Evolutionary conservation across 2,888 invertebrate species (phyloP), one percentile per base, ranked within the genome.

Genomic region (Nysson spinosus): DNA sequence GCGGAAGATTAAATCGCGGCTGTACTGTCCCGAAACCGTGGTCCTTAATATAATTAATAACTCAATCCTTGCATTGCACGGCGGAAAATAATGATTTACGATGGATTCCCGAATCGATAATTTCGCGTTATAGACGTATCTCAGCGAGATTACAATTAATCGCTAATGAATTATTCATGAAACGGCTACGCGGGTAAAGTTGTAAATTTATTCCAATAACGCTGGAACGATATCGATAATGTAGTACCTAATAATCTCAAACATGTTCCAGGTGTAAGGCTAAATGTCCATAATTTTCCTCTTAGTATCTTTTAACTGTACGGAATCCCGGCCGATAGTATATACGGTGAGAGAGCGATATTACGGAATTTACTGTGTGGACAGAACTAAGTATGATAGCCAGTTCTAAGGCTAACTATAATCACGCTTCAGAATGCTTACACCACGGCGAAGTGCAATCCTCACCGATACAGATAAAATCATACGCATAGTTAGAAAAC

Each of bases 261-360:
- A 49, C 61, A 37, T 49, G 50, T 61, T 35, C 58, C 51, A 69
- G 58, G 62, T 69, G 61, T 72, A 58, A 72, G 39, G 50, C 24
- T 35, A 72, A 74, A 72, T 50, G 51, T 52, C 37, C 63, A 69
- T 75, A 69, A 74, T 69, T 74, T 75, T 54, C 19, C 60, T 50
- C 57, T 37, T 34, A 63, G 37, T 74, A 71, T 68, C 60, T 63
- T 49, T 68, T 24, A 40, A 11, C 32, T 22, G 39, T 17, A 34
- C 22, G 50, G 54, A 57, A 49, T 61, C 60, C 54, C 42, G 60
- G 37, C 55, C 40, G 67, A 64, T 49, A 47, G 19, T 42, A n/a
- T n/a, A 22, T 5, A 22, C 2, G n/a, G n/a, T n/a, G n/a, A n/a
- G 35, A 14, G 39, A 47, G 32, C 69, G 67, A 61, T 73, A 73